phyloP scores from a whole-genome alignment of 2,797 vertebrate genomes.

The Sebastolobus altivelis region DNA sequence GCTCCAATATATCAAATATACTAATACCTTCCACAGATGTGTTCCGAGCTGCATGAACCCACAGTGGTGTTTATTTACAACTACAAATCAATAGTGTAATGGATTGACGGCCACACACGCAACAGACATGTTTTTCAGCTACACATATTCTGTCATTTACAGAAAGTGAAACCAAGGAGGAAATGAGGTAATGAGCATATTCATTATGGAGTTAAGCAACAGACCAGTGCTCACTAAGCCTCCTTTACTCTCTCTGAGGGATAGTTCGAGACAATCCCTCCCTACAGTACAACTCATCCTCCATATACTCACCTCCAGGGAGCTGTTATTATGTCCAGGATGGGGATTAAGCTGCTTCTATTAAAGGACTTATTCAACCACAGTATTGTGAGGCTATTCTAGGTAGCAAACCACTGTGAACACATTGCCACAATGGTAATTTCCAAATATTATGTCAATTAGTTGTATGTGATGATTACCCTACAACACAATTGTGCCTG shows the following conservation, averaged over 20 bases:
- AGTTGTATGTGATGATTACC: constrained; percentile 24
- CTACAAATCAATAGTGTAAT: constrained; percentile 22
- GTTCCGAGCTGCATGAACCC: constrained; percentile 19
- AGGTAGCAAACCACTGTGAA: constrained; percentile 37
- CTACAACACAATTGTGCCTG: constrained; percentile 1
- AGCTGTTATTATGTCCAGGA: constrained; percentile 53
- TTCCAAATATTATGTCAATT: constrained; percentile 35
- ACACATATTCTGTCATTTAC: constrained; percentile 44
- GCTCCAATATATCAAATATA: constrained; percentile 32
- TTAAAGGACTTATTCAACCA: constrained; percentile 63
- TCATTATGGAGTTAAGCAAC: constrained; percentile 55
- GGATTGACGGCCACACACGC: constrained; percentile 18
- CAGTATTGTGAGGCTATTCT: constrained; percentile 19
- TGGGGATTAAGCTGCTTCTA: constrained; percentile 41
- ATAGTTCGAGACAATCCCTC: constrained; percentile 13
- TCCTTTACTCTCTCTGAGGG: constrained; percentile 37
- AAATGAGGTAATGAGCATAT: constrained; percentile 61
- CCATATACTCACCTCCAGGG: constrained; percentile 25
- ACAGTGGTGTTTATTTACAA: constrained; percentile 31
- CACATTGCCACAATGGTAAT: constrained; percentile 25
- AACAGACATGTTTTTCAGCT: constrained; percentile 23
- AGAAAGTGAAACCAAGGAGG: constrained; percentile 55
- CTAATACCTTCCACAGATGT: constrained; percentile 52
- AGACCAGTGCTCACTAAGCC: constrained; percentile 31
- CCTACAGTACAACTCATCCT: constrained; percentile 22